Conservation (phyloP, 2,888 invertebrate species). For the Bibio marci region DNA sequence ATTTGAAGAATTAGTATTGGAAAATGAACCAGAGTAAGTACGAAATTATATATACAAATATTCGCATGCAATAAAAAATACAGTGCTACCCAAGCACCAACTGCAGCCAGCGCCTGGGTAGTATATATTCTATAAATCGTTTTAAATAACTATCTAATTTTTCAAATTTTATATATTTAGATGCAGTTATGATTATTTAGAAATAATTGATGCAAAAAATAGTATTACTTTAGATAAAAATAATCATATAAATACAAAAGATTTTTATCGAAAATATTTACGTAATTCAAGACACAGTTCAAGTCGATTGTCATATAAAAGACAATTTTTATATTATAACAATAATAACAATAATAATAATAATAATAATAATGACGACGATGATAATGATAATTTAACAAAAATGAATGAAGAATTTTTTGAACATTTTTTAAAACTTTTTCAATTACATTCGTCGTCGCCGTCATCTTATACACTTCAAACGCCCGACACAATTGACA, state of each 20-base stretch:
- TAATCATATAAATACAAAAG: not conserved
- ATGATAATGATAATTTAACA: not conserved
- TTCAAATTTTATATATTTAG: not conserved
- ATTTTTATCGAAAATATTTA: constrained; percentile 1
- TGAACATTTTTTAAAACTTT: constrained; percentile 4
- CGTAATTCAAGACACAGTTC: not conserved
- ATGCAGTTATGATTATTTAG: constrained; percentile 51
- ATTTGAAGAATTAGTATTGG: constrained; percentile 60
- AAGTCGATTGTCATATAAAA: not conserved
- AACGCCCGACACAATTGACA: constrained; percentile 3
- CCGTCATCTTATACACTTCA: not conserved
- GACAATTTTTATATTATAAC: not conserved
- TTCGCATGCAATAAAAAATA: not conserved
- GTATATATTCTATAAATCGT: too few relatives aligned
- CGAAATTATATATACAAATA: not conserved
- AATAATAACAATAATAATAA: not conserved
- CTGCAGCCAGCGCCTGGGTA: too few relatives aligned
- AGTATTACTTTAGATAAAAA: not conserved
- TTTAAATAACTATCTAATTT: not conserved
- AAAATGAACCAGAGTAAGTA: constrained; percentile 60
- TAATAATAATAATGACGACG: not conserved
- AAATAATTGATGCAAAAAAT: constrained; percentile 37
- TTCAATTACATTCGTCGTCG: constrained; percentile 1
- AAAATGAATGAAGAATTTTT: constrained; percentile 1
- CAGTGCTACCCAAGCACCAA: not conserved